Conservation (phyloP, 1,140 invertebrate species). For the Cherax quadricarinatus region DNA sequence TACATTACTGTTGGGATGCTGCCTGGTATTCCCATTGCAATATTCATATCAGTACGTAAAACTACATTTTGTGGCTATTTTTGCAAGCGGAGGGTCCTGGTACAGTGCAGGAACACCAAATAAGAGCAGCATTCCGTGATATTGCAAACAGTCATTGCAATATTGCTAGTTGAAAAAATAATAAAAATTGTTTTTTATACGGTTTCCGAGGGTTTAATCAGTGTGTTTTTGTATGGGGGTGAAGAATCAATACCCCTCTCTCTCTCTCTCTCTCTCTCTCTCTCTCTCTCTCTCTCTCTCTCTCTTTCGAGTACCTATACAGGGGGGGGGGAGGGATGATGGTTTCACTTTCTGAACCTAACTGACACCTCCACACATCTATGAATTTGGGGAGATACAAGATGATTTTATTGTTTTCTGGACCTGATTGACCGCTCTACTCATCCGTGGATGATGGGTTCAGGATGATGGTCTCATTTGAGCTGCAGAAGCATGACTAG, state of each 20-base stretch:
- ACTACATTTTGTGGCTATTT: background rate
- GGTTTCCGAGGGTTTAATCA: background rate
- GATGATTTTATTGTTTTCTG: background rate
- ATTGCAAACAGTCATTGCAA: conserved; percentile 12
- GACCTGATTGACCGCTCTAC: background rate
- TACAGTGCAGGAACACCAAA: background rate
- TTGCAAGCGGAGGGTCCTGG: too few species aligned
- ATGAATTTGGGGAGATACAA: too few species aligned
- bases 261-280: background rate
- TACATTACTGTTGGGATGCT: too few species aligned
- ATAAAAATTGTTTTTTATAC: background rate
- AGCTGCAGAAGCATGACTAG: too few species aligned
- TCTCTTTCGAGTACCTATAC: background rate
- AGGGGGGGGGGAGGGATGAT: too few species aligned
- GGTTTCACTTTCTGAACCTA: background rate
- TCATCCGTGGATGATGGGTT: background rate
- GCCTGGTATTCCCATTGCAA: too few species aligned
- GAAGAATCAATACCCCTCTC: background rate
- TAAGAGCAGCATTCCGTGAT: background rate
- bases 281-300: conserved; percentile 3
- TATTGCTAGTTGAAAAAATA: background rate
- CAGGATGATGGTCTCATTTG: too few species aligned
- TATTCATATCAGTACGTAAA: background rate
- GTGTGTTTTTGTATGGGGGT: background rate
- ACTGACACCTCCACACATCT: background rate